These are phyloP conservation scores for Chymomyza caudatula DNA, from an alignment of 2,888 invertebrate species.

Conservation along the genomic window DNA sequence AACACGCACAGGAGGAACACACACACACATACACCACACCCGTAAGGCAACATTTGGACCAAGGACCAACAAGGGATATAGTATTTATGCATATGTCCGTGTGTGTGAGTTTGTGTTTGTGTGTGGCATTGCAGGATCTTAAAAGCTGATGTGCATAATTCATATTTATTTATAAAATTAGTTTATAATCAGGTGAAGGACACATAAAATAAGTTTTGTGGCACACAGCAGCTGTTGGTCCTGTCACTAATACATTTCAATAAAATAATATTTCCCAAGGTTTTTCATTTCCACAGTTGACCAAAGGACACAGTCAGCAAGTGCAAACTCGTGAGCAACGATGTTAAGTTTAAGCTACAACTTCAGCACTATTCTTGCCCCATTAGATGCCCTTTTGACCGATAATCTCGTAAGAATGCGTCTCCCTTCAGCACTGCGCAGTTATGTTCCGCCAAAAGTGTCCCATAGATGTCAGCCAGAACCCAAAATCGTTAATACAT, in stretches of 20 bases:
- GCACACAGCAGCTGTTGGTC: not conserved
- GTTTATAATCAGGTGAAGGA: conserved; percentile 53
- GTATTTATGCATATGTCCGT: conserved; percentile 15
- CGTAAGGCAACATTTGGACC: not conserved
- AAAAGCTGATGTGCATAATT: conserved; percentile 62
- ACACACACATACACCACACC: not conserved
- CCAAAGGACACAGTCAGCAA: no score
- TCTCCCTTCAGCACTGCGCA: no score
- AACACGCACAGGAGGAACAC: conserved; percentile 21
- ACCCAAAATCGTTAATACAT: no score
- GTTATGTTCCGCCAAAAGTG: no score
- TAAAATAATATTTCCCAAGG: not conserved
- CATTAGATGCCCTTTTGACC: no score
- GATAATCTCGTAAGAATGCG: no score
- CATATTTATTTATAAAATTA: conserved; percentile 48
- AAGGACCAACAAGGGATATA: conserved; percentile 8
- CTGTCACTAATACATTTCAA: not conserved
- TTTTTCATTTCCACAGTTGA: no score
- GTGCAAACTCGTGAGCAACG: no score
- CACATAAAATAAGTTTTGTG: not conserved
- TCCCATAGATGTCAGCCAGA: no score
- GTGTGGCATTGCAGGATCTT: conserved; percentile 5
- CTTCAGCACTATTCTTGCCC: no score
- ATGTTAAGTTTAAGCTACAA: no score
- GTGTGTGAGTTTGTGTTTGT: conserved; percentile 13